Conservation (phyloP, 2,113 vertebrate species). For the Cryptotis parvus region DNA sequence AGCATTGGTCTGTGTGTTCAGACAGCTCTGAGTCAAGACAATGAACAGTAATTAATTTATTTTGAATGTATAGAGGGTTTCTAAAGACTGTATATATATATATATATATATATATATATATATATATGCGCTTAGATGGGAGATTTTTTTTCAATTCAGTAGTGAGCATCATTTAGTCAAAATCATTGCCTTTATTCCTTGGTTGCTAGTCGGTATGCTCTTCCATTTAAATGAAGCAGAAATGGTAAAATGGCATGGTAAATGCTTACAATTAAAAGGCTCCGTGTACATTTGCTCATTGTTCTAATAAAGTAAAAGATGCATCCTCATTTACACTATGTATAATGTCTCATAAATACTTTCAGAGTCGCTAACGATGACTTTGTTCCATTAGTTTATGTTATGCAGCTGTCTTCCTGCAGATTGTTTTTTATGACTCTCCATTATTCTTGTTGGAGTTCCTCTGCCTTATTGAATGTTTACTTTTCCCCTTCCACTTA, state of each 20-base stretch:
- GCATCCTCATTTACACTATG: neutral
- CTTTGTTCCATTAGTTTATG: neutral
- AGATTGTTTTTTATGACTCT: neutral
- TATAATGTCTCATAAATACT: neutral
- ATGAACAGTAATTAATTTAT: constrained; percentile 34
- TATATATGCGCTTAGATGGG: neutral
- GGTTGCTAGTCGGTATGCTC: neutral
- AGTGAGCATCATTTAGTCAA: neutral
- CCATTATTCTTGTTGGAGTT: neutral
- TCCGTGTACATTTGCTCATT: neutral
- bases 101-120: neutral
- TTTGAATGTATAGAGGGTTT: constrained; percentile 10
- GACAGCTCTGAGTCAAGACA: neutral
- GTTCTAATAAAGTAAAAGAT: constrained; percentile 12
- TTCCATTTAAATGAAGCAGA: constrained; percentile 14
- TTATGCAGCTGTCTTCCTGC: constrained; percentile 27
- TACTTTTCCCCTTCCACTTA: neutral
- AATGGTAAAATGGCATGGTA: neutral
- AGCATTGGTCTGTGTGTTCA: neutral
- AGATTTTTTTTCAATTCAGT: neutral
- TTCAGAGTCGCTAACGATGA: neutral
- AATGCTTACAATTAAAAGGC: neutral
- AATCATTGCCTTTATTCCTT: neutral
- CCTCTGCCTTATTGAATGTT: neutral
- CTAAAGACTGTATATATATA: neutral